Evolutionary conservation across 2,113 vertebrate species (phyloP).

Genomic region (Ictalurus furcatus): DNA sequence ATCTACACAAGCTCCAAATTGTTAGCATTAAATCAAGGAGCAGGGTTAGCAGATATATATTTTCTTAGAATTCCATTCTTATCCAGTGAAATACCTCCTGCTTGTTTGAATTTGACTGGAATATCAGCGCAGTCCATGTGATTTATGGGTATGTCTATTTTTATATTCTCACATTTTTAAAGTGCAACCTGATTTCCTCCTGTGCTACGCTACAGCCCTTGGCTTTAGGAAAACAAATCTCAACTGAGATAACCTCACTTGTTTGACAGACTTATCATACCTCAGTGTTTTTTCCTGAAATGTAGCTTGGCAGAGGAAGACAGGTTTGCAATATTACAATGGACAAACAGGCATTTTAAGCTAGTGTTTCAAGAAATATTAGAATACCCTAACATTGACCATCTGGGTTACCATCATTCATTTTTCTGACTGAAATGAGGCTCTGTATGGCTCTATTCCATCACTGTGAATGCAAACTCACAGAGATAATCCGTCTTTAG

Average conservation of each 20-base stretch:
- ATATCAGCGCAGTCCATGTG: not conserved
- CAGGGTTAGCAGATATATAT: not conserved
- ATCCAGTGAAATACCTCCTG: not conserved
- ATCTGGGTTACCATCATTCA: not conserved
- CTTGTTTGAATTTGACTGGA: not conserved
- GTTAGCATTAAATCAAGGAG: not conserved
- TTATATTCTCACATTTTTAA: not conserved
- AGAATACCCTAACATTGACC: not conserved
- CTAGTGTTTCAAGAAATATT: not conserved
- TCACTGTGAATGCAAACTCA: constrained; percentile 10
- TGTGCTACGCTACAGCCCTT: constrained; percentile 13
- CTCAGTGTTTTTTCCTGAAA: not conserved
- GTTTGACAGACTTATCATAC: not conserved
- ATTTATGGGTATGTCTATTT: not conserved
- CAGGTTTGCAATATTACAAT: not conserved
- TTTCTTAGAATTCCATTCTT: not conserved
- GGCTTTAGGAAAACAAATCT: not conserved
- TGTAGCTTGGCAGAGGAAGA: not conserved
- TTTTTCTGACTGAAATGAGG: not conserved
- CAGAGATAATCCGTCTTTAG: constrained; percentile 27
- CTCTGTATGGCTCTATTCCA: not conserved
- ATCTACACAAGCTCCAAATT: not conserved
- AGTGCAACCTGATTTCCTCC: not conserved
- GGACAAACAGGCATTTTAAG: not conserved
- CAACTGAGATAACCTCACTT: not conserved